Evolutionary conservation across 2,888 invertebrate genomes (phyloP), one percentile per base, ranked within the genome.

Genomic region (Drosophila borealis): DNA sequence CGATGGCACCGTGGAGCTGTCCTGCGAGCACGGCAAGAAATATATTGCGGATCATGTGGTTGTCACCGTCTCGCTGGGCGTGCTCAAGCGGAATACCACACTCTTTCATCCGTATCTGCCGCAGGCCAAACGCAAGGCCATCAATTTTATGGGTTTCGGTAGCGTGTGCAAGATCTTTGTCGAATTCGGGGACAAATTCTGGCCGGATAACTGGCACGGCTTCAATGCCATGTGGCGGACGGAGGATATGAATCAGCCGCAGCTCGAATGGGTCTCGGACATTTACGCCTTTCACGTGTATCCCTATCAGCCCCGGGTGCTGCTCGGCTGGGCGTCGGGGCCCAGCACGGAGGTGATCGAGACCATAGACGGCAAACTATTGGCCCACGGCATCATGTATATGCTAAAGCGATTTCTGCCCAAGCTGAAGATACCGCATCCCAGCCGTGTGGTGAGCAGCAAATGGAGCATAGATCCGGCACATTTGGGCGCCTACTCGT

Each of bases 301-400:
- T 19, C 94, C 94, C 63, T 92, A 93, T 78, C 94, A 95, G 80
- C 94, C 95, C 0, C 93, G 93, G 46, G 92, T 95, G 10, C 90
- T 96, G 34, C 93, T 94, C 64, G 95, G 93, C 0, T 96, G 96
- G 96, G 91, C 95, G 13, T 93, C 93, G 25, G 96, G 96, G 0
- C 88, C 93, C 33, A 93, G 93, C 74, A 94, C 95, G 0, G 92
- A 92, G 65, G 85, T 93, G 56, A 93, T 95, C 83, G 96, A 96
- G 91, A 85, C 82, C 9, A 83, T 95, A 17, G 80, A 93, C 1
- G 94, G 94, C 41, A 91, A 93, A 3, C 91, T 93, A 42, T 64
- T 92, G 1, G 17, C 65, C 0, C 57, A 80, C 0, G 88, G 89
- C 3, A 70, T 88, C 4, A 49, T 89, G 72, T 71, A 59, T 53